These are phyloP conservation scores for Phrynocephalus vlangalii DNA, from an alignment of 2,797 vertebrate genomes.

Conservation along the genomic window DNA sequence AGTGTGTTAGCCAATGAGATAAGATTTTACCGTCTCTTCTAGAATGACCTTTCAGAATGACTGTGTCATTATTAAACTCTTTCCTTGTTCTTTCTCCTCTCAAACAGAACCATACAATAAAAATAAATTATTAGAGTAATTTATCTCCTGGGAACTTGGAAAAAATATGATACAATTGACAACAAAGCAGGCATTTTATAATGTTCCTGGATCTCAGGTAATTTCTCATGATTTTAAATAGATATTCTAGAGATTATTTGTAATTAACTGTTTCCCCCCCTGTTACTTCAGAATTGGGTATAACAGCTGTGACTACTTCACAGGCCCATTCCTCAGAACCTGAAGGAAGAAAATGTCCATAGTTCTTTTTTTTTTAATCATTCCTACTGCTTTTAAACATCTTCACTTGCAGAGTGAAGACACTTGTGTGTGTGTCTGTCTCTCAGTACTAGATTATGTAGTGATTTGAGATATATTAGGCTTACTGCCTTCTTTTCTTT, in stretches of 20 bases:
- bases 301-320: neutral
- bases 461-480: neutral
- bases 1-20: neutral
- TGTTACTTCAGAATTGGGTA: neutral
- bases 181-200: neutral
- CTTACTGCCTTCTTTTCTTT: neutral
- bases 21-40: neutral
- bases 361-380: neutral
- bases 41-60: neutral
- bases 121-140: neutral
- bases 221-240: neutral
- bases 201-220: neutral
- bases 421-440: too few relatives aligned
- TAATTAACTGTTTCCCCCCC: neutral
- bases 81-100: slow-evolving; percentile 8
- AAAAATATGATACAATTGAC: neutral
- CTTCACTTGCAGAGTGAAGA: neutral
- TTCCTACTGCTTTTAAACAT: neutral
- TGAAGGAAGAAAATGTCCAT: neutral
- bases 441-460: neutral
- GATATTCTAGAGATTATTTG: neutral
- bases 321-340: neutral
- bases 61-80: neutral
- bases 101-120: neutral
- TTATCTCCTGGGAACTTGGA: neutral